Conservation (phyloP, 1,140 invertebrate genomes). For the Diachasma alloeum region DNA sequence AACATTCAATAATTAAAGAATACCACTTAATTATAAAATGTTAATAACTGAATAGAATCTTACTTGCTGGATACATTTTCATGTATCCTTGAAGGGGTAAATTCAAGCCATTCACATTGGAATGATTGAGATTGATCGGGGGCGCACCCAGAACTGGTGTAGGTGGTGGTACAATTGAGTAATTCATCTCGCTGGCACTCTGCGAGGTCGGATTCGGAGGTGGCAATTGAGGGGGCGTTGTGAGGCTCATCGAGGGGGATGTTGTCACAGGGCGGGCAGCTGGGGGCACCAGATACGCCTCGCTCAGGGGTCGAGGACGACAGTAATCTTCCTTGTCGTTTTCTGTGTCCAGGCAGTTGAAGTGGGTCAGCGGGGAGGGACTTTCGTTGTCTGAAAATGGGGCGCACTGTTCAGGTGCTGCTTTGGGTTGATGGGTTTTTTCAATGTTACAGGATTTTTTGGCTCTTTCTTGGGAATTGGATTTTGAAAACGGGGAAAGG, state of each 20-base stretch:
- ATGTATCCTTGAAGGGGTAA: conserved; percentile 63
- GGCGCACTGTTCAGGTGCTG: background rate
- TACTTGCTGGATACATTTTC: conserved; percentile 66
- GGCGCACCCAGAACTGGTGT: conserved; percentile 46
- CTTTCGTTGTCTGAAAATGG: conserved; percentile 38
- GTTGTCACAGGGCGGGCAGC: conserved; percentile 60
- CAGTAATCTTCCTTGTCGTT: conserved; percentile 65
- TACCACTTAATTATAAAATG: background rate
- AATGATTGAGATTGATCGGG: conserved; percentile 15
- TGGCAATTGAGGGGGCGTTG: conserved; percentile 39
- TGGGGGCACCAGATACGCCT: conserved; percentile 66
- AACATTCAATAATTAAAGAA: background rate
- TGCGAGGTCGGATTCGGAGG: conserved; percentile 34
- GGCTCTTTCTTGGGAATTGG: too few relatives aligned
- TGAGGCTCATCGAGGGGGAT: conserved; percentile 35
- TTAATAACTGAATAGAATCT: conserved; percentile 10
- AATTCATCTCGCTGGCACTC: conserved; percentile 58
- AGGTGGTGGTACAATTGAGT: conserved; percentile 60
- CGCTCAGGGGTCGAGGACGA: conserved; percentile 64
- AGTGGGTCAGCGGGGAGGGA: conserved; percentile 17
- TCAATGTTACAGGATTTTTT: too few relatives aligned
- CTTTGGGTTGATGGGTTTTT: background rate
- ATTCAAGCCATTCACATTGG: conserved; percentile 44
- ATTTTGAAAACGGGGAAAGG: too few relatives aligned
- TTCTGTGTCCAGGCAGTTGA: conserved; percentile 26